Conservation (phyloP, 2,113 vertebrate genomes). For the Phyllostomus hastatus region DNA sequence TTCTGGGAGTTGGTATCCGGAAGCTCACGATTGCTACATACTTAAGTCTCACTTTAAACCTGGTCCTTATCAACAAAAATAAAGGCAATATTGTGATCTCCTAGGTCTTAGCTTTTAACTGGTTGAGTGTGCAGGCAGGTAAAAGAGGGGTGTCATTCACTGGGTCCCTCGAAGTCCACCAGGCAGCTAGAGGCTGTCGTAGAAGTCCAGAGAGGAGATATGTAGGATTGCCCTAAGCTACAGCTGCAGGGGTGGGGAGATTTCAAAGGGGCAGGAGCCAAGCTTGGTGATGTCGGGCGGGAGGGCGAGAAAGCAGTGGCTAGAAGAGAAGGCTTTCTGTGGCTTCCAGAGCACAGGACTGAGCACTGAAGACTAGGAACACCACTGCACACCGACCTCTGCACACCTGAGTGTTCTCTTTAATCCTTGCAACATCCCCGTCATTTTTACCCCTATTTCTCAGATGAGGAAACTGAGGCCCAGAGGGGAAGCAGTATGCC, state of each 20-base stretch:
- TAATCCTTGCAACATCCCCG: not conserved
- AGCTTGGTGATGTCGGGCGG: not conserved
- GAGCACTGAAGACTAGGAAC: not conserved
- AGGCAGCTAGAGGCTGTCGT: not conserved
- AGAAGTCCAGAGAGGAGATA: not conserved
- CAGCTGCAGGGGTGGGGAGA: not conserved
- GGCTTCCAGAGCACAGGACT: not conserved
- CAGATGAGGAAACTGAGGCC: not conserved
- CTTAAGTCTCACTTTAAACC: not conserved
- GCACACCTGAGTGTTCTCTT: not conserved
- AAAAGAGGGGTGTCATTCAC: not conserved
- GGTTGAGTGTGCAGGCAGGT: not conserved
- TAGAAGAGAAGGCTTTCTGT: not conserved
- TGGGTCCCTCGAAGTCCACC: not conserved
- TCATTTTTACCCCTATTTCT: not conserved
- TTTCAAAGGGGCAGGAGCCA: not conserved
- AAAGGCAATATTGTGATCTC: not conserved
- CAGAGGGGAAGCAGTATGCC: not conserved
- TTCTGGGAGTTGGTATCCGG: not conserved
- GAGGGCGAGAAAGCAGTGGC: not conserved
- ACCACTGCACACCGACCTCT: rapidly evolving
- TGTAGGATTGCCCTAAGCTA: not conserved
- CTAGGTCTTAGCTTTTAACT: not conserved
- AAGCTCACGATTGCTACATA: not conserved
- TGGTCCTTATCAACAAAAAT: not conserved